Conservation (phyloP, 2,888 invertebrate genomes). For the Hyles lineata region DNA sequence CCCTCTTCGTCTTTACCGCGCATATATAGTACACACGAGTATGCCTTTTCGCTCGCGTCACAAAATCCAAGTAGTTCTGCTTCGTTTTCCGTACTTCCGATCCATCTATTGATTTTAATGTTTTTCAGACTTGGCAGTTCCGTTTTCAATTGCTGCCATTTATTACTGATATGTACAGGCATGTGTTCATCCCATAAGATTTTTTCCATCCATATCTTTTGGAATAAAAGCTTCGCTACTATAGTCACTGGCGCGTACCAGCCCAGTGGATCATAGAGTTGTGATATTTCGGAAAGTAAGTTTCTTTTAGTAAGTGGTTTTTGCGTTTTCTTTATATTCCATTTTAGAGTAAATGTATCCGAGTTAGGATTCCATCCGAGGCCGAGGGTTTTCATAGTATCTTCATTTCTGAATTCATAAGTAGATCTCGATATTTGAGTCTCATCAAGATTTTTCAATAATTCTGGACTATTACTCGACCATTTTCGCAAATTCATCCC, state of each 20-base stretch:
- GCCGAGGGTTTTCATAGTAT: conserved; percentile 43
- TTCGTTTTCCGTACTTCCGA: background rate
- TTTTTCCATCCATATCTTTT: conserved; percentile 21
- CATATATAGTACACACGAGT: conserved; percentile 39
- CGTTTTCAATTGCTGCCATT: background rate
- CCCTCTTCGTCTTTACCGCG: conserved; percentile 28
- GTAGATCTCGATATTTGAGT: background rate
- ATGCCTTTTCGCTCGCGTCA: conserved; percentile 39
- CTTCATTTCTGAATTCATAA: conserved; percentile 37
- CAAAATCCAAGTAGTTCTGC: conserved; percentile 39
- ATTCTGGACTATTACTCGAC: background rate
- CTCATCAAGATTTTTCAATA: background rate
- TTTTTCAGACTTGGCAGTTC: background rate
- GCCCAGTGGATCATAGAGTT: conserved; percentile 18
- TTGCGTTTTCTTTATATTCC: conserved; percentile 25
- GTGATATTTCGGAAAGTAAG: background rate
- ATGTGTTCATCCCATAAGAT: conserved; percentile 27
- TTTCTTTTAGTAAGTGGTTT: conserved; percentile 32
- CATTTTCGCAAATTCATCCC: background rate
- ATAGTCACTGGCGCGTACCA: conserved; percentile 28
- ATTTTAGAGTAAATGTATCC: conserved; percentile 41
- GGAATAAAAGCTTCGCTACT: conserved; percentile 27
- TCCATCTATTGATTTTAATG: conserved; percentile 35
- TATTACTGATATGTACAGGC: conserved; percentile 10
- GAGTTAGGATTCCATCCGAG: conserved; percentile 45